Evolutionary conservation across 2,888 invertebrate genomes (phyloP), one percentile per base, ranked within the genome.

Genomic region (Chrysolina americana): DNA sequence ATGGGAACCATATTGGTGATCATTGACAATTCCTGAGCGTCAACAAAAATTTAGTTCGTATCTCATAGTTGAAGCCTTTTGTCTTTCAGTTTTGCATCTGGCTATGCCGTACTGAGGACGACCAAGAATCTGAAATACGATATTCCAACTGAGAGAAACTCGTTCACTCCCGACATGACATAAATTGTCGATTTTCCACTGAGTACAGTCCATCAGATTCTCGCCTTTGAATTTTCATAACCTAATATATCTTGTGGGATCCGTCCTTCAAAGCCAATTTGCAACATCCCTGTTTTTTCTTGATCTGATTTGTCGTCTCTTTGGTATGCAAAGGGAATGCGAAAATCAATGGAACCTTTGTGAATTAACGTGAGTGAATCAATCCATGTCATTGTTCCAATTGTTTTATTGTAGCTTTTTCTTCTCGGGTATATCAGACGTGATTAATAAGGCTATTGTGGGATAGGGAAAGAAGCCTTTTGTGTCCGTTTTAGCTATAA

Each of bases 401-500:
- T 53, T 53, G 53, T 53, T 53, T 53, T 53, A 9, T 50, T 50
- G 17, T 50, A 53, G 19, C 19, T 11, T 53, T 53, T 21, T 53
- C 19, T 21, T 2, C 53, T 53, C 10, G 21, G 10, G 3, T 21
- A 11, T 21, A 53, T 11, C 19, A 53, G 21, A 21, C 21, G 13
- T 53, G 53, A 53, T 53, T 53, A 23, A 53, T 53, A 15, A 0
- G 53, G 21, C 53, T 53, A 53, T 53, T 53, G 53, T 53, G 13
- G 8, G 19, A 21, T 17, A 53, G 53, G 19, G 53, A 59, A 47
- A 28, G 36, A 36, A 36, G 17, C 36, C 59, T 36, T 36, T 59
- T 59, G 59, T 59, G 36, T 36, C 59, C 36, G 36, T 36, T 28
- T 23, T 56, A 28, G 41, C 13, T 53, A 48, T 17, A 66, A 66